A percentile compares a stretch with the other conserved stretches of the same genome.
Evolutionary conservation across 1,140 invertebrate genomes (phyloP).

Genomic region (Venturia canescens): DNA sequence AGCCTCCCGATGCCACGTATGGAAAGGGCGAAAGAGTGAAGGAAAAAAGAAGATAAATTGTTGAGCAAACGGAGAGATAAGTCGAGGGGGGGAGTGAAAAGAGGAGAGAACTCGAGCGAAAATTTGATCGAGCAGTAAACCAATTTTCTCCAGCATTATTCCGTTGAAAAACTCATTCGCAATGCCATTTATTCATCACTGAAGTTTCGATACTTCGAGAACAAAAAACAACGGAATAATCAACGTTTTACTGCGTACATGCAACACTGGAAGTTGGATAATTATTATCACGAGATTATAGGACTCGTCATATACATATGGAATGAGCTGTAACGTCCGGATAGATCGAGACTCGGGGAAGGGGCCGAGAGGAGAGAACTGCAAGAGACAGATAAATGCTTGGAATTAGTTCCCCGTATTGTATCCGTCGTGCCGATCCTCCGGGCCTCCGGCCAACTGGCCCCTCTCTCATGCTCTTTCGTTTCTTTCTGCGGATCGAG

Average conservation of each 20-base stretch:
- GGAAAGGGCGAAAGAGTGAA: conserved; percentile 8
- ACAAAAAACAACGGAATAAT: no score
- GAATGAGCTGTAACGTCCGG: conserved; percentile 2
- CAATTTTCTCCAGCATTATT: no score
- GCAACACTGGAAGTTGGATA: no score
- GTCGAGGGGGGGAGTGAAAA: neutral
- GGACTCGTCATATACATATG: neutral
- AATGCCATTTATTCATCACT: no score
- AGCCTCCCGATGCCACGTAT: conserved; percentile 35
- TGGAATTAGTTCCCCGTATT: conserved; percentile 66
- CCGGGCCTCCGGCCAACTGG: conserved; percentile 41
- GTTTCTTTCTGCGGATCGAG: neutral
- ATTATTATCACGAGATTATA: neutral
- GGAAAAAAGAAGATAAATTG: conserved; percentile 27
- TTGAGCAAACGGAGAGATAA: conserved; percentile 42
- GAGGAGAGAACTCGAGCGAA: neutral
- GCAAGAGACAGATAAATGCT: conserved; percentile 62
- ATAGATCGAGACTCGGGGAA: neutral
- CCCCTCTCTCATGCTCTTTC: conserved; percentile 32
- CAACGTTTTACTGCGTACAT: no score
- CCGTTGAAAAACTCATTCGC: no score
- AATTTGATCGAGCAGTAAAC: no score
- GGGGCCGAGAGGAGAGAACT: conserved; percentile 44
- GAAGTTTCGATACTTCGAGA: no score
- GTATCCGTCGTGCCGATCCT: conserved; percentile 51